Evolutionary conservation across 2,113 vertebrate species (phyloP).

Genomic region (Procavia capensis): DNA sequence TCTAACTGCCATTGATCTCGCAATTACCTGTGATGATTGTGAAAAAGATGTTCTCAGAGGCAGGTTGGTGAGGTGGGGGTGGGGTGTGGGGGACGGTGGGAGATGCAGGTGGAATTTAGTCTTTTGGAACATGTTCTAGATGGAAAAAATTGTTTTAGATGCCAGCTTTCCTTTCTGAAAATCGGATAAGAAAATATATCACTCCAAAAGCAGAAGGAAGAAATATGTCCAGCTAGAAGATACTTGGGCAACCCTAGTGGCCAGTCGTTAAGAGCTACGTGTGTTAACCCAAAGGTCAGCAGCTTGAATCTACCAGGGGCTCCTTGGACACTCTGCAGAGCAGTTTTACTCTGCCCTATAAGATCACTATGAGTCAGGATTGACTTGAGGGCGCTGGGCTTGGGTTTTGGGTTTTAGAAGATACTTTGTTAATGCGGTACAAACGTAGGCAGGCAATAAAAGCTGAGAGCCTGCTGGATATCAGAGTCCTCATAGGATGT

Average conservation of each 20-base stretch:
- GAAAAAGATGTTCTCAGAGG: no score
- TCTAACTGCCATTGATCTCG: not conserved
- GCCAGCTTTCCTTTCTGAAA: not conserved
- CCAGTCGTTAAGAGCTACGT: no score
- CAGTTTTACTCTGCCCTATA: no score
- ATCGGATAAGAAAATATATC: not conserved
- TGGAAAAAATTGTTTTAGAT: not conserved
- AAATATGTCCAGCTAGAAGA: accelerated
- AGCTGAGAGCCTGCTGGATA: not conserved
- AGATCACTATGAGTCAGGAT: no score
- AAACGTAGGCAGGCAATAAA: not conserved
- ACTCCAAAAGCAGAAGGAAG: not conserved
- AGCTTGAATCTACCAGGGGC: no score
- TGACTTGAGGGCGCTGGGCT: no score
- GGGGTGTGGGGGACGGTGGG: no score
- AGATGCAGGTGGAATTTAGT: not conserved
- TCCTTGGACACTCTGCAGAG: no score
- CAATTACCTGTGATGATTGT: not conserved
- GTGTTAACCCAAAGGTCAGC: no score
- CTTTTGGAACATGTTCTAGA: not conserved
- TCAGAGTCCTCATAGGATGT: accelerated
- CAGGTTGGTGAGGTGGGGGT: not conserved
- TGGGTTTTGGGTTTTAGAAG: no score
- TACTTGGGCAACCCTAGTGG: accelerated
- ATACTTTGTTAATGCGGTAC: no score